Percentiles rank a stretch among this genome's conserved stretches.
These are phyloP conservation scores for Schizothorax lantsangensis DNA, from an alignment of 2,797 vertebrate species.

Conservation along the genomic window DNA sequence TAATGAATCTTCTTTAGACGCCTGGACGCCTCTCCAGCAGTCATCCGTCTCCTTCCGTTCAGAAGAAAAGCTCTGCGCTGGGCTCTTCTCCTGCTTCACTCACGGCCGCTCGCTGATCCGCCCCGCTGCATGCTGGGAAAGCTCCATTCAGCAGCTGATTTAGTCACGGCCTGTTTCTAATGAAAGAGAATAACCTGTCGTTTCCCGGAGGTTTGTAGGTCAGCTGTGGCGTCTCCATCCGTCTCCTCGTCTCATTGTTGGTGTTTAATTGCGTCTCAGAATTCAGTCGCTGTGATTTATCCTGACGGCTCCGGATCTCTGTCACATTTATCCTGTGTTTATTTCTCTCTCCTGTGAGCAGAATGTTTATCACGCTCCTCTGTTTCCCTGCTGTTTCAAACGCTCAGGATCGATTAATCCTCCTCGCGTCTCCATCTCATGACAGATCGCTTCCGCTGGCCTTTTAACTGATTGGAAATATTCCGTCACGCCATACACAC, in stretches of 20 bases:
- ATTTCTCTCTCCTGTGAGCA: conserved; percentile 55
- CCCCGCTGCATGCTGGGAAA: conserved; percentile 27
- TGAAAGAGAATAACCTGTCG: conserved; percentile 53
- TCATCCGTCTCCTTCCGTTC: conserved; percentile 64
- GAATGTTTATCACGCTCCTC: conserved; percentile 61
- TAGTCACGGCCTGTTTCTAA: conserved; percentile 39
- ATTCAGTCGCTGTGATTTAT: conserved; percentile 55
- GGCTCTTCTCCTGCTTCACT: conserved; percentile 64
- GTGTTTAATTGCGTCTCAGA: conserved; percentile 37
- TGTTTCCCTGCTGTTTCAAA: conserved; percentile 54
- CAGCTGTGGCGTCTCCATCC: conserved; percentile 10
- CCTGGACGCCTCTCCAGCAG: conserved; percentile 66
- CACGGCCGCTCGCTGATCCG: background rate
- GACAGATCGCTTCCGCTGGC: background rate
- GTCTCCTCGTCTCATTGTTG: conserved; percentile 5
- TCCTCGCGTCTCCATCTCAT: background rate
- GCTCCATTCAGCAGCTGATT: conserved; percentile 49
- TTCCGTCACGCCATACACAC: no score
- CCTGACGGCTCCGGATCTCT: conserved; percentile 58
- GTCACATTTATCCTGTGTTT: conserved; percentile 63
- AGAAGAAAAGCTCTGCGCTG: conserved; percentile 64
- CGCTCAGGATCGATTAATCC: conserved; percentile 74
- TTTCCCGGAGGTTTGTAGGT: conserved; percentile 5
- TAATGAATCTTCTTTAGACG: conserved; percentile 37
- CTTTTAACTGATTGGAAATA: background rate